Conservation (phyloP, 2,797 vertebrate genomes). For the Macroramphosus scolopax region DNA sequence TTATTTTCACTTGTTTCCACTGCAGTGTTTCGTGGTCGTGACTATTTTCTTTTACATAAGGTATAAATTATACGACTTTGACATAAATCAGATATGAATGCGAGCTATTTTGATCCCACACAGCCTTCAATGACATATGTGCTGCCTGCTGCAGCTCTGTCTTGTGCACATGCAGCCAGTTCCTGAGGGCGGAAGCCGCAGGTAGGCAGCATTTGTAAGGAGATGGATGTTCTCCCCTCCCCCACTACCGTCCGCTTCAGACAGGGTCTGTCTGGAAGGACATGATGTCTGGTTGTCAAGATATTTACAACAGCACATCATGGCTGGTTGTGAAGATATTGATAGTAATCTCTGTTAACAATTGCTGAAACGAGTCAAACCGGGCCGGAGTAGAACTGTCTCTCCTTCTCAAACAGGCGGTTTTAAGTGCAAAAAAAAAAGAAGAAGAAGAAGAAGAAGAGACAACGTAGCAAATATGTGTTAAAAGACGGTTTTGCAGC, state of each 20-base stretch:
- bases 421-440: no score
- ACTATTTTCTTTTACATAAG: no score
- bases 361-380: slow-evolving; percentile 14
- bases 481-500: no score
- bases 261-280: slow-evolving; percentile 55
- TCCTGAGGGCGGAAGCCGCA: slow-evolving; percentile 56
- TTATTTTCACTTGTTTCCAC: slow-evolving; percentile 9
- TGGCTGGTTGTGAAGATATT: slow-evolving; percentile 42
- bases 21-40: no score
- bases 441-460: no score
- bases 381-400: background rate
- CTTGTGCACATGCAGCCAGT: slow-evolving; percentile 36
- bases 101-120: no score
- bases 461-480: no score
- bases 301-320: slow-evolving; percentile 60
- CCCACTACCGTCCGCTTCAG: slow-evolving; percentile 48
- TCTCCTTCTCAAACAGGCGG: no score
- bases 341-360: slow-evolving; percentile 25
- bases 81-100: no score
- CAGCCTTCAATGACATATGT: no score
- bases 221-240: slow-evolving; percentile 53
- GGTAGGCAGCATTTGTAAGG: slow-evolving; percentile 54
- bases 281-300: slow-evolving; percentile 60
- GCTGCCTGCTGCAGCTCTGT: slow-evolving; percentile 6
- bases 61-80: no score